Evolutionary conservation across 2,888 invertebrate genomes (phyloP), one percentile per base, ranked within the genome.

Genomic region (Perithous albicinctus): DNA sequence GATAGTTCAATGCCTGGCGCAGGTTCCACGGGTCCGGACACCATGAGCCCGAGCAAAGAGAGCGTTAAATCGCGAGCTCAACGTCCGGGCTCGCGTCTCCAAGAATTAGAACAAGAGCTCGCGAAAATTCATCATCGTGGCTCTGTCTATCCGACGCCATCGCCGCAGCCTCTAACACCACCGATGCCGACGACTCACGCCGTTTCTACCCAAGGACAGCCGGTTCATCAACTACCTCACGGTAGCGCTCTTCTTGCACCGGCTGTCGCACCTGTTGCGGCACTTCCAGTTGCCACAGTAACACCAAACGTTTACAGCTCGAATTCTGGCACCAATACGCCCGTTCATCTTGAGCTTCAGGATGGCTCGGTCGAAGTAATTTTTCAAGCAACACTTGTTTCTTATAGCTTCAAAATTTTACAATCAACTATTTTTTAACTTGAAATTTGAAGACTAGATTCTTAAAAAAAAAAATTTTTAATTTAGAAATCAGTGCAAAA

Each of bases 81-180:
- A 63, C 88, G 90, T 32, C 90, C 92, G 0, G 90, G 90, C 18
- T 92, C 92, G n/a, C 89, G 92, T 5, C 85, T 92, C 0, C 92
- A 92, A 59, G 92, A 92, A 64, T 84, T 92, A 29, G 92, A 91
- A 66, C 91, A 93, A 81, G 93, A 93, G 80, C 88, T 93, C 20
- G 92, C 93, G 1, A 93, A 93, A 83, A 93, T 93, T 83, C 93
- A 93, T 87, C 93, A 91, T 18, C 91, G 91, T 81, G 88, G 87
- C 2, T 84, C 90, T 2, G 83, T 87, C 41, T 67, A 88, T 12
- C 79, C 88, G 8, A 86, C 88, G 6, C 85, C 91, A n/a, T 90
- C 91, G 10, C 86, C 90, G 10, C 90, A 90, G 51, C 87, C 90
- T 2, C 83, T 88, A 26, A 90, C 89, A 2, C 90, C 90, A 3